Evolutionary conservation across 2,797 vertebrate genomes (phyloP).

Genomic region (Limnodromus scolopaceus): DNA sequence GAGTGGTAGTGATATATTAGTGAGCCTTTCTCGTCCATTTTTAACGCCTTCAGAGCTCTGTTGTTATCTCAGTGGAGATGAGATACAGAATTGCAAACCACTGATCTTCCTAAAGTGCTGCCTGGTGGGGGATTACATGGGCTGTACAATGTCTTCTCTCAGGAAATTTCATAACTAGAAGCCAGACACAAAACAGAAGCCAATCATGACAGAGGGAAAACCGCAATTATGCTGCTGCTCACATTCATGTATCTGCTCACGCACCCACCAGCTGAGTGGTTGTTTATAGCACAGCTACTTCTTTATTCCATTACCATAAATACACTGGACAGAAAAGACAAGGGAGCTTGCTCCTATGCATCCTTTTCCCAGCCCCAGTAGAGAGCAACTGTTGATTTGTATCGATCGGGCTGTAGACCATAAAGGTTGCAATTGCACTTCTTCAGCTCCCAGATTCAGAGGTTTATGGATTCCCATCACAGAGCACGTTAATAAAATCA

Average conservation of each 20-base stretch:
- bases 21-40: background rate
- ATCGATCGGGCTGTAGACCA: background rate
- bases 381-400: background rate
- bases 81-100: background rate
- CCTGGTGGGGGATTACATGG: background rate
- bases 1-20: background rate
- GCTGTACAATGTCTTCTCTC: constrained; percentile 34
- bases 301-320: constrained; percentile 10
- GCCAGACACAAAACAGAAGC: constrained; percentile 59
- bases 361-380: background rate
- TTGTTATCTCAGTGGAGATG: background rate
- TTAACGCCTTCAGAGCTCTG: constrained; percentile 4
- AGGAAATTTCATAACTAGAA: constrained; percentile 46
- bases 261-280: background rate
- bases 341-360: background rate
- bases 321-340: background rate
- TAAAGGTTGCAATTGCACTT: background rate
- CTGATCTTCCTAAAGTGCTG: background rate
- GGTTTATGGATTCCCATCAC: background rate
- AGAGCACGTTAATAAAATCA: constrained; percentile 10
- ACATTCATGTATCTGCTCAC: background rate
- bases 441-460: background rate
- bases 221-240: constrained; percentile 20
- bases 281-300: constrained; percentile 15
- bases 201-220: constrained; percentile 20